phyloP scores from a whole-genome alignment of 1,140 invertebrate species.

The Chymomyza costata region DNA sequence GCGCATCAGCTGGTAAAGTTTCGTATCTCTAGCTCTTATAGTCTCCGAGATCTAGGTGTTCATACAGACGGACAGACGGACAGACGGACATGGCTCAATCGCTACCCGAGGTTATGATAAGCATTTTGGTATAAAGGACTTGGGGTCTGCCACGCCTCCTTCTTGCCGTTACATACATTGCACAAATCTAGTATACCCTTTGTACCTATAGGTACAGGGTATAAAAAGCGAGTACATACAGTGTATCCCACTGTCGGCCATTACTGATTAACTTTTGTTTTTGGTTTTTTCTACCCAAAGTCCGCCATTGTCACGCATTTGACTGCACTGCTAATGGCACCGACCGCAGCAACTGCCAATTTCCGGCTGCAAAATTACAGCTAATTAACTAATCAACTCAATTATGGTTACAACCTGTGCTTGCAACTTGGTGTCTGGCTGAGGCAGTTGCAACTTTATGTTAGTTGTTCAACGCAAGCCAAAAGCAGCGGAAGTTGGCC shows the following conservation, averaged over 20 bases:
- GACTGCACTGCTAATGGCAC: conserved; percentile 4
- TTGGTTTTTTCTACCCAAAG: neutral
- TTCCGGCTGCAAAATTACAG: conserved; percentile 66
- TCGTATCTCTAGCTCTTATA: too few relatives aligned
- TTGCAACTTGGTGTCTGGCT: neutral
- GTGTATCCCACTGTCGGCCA: neutral
- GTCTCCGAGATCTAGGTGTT: too few relatives aligned
- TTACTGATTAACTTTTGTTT: neutral
- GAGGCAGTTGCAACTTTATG: conserved; percentile 10
- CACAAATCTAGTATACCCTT: too few relatives aligned
- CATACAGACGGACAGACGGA: too few relatives aligned
- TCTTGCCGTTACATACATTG: too few relatives aligned
- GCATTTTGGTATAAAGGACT: too few relatives aligned
- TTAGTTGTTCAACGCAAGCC: conserved; percentile 12
- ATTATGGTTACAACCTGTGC: conserved; percentile 44
- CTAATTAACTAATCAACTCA: conserved; percentile 71
- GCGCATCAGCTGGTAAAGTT: too few relatives aligned
- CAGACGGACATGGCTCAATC: too few relatives aligned
- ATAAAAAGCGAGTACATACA: too few relatives aligned
- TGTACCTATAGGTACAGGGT: too few relatives aligned
- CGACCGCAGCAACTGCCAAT: conserved; percentile 51
- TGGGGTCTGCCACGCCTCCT: too few relatives aligned
- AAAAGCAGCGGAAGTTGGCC: conserved; percentile 42
- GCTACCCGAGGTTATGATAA: too few relatives aligned
- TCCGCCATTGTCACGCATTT: conserved; percentile 31